Evolutionary conservation across 2,797 vertebrate species (phyloP).

Genomic region (Enteromius unitaeniatus): DNA sequence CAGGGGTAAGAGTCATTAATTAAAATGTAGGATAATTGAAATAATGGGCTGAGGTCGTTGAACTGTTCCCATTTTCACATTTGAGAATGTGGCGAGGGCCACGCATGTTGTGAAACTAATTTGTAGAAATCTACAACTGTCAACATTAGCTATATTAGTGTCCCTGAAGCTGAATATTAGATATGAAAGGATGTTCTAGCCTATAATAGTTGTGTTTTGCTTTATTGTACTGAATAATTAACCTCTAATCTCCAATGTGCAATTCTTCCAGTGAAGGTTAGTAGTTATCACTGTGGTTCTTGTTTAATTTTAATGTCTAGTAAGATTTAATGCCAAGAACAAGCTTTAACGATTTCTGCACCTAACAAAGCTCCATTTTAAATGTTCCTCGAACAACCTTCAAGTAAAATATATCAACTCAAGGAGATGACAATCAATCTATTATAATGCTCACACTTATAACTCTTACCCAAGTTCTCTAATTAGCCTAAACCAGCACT

Average conservation of each 20-base stretch:
- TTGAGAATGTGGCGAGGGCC: not conserved
- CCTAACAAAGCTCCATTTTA: slow-evolving; percentile 28
- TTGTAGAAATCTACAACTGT: slow-evolving; percentile 1
- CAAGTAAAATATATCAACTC: slow-evolving; percentile 5
- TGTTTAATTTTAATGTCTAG: not conserved
- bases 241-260: not conserved
- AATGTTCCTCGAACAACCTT: slow-evolving; percentile 27
- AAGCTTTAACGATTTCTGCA: slow-evolving; percentile 11
- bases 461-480: not conserved
- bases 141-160: slow-evolving; percentile 4
- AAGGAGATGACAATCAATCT: not conserved
- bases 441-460: slow-evolving; percentile 13
- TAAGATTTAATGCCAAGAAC: slow-evolving; percentile 7
- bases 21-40: slow-evolving; percentile 24
- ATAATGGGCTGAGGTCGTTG: slow-evolving; percentile 4
- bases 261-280: slow-evolving; percentile 17
- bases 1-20: slow-evolving; percentile 38
- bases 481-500: slow-evolving; percentile 1
- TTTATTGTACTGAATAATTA: not conserved
- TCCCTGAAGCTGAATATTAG: slow-evolving; percentile 11
- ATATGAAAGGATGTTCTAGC: not conserved
- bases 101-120: slow-evolving; percentile 24
- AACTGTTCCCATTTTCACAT: slow-evolving; percentile 19
- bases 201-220: not conserved
- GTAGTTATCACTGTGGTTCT: slow-evolving; percentile 6